A percentile compares a stretch with the other conserved stretches of the same genome.
phyloP scores from a whole-genome alignment of 2,888 invertebrate genomes.

The Phaedon cochleariae region DNA sequence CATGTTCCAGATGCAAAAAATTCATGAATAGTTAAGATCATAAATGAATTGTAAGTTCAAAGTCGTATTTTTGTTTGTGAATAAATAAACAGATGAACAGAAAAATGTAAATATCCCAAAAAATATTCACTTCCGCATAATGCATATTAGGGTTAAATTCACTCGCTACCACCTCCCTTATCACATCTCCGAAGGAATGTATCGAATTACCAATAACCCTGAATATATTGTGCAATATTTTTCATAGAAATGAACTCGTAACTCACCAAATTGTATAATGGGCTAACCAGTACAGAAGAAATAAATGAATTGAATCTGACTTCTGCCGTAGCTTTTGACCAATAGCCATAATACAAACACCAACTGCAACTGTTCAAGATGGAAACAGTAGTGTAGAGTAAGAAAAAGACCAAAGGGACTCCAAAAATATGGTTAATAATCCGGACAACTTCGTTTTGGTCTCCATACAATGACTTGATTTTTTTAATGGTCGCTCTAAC shows the following conservation, averaged over 20 bases:
- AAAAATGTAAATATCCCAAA: too few species aligned
- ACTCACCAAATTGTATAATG: slow-evolving; percentile 13
- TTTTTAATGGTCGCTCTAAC: not conserved
- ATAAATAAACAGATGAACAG: too few species aligned
- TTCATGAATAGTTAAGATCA: too few species aligned
- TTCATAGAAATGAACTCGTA: not conserved
- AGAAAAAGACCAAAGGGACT: not conserved
- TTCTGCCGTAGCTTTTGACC: not conserved
- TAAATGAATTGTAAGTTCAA: too few species aligned
- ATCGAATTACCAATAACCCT: not conserved
- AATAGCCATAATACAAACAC: slow-evolving; percentile 7
- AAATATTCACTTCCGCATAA: too few species aligned
- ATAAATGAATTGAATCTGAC: not conserved
- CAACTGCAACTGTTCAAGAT: slow-evolving; percentile 10
- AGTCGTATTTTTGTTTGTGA: too few species aligned
- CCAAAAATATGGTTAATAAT: not conserved
- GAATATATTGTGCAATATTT: not conserved
- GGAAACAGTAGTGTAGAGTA: not conserved
- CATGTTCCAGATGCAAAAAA: too few species aligned
- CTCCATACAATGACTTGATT: not conserved
- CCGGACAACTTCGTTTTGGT: not conserved
- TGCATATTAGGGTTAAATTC: too few species aligned
- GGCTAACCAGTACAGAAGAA: slow-evolving; percentile 9
- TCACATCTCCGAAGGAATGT: not conserved
- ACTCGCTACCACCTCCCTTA: too few species aligned